Evolutionary conservation across 92 coral and sea anemone species (phyloP).

Genomic region (Desmophyllum pertusum): DNA sequence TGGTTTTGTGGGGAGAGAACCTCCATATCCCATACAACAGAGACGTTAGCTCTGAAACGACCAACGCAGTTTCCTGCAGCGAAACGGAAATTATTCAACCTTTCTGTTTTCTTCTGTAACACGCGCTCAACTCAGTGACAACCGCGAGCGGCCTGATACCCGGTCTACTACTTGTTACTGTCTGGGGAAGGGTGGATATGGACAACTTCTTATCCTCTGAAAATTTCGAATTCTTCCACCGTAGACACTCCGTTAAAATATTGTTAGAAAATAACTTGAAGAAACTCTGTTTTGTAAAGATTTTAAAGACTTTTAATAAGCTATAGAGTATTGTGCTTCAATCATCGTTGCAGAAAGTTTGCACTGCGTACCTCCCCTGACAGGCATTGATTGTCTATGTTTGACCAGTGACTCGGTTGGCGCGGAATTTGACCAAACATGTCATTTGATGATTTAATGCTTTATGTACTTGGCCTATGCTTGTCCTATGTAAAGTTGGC

Average conservation of each 20-base stretch:
- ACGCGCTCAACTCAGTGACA: conserved; percentile 46
- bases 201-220: neutral
- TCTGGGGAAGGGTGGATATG: neutral
- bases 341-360: neutral
- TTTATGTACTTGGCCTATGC: conserved; percentile 7
- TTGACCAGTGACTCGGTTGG: conserved; percentile 32
- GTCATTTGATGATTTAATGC: conserved; percentile 16
- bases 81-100: conserved; percentile 32
- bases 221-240: neutral
- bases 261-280: neutral
- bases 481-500: neutral
- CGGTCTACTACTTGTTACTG: neutral
- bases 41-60: neutral
- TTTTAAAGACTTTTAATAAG: too few species aligned
- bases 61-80: conserved; percentile 47
- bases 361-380: neutral
- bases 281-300: neutral
- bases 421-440: conserved; percentile 40
- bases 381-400: neutral
- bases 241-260: neutral
- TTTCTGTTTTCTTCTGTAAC: conserved; percentile 25
- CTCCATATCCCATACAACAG: conserved; percentile 27
- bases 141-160: conserved; percentile 47
- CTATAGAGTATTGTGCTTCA: neutral
- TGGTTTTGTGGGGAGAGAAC: conserved; percentile 44